phyloP scores from a whole-genome alignment of 2,888 invertebrate genomes.

The Meiosimyza decipiens region DNA sequence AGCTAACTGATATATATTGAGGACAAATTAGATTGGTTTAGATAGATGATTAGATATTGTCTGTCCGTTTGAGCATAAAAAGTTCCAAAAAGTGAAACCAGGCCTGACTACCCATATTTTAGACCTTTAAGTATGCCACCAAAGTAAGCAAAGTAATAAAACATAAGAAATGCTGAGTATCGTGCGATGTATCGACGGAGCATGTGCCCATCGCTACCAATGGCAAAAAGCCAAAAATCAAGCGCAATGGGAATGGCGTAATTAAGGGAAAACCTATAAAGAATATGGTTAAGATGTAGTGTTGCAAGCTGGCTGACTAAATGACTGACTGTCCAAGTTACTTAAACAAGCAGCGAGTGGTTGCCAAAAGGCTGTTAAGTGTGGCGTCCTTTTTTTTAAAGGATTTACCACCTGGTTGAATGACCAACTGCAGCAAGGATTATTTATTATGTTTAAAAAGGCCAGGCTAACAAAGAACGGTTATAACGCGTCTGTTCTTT shows the following conservation, averaged over 20 bases:
- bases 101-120: too few species aligned
- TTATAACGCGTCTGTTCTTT: background rate
- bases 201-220: too few species aligned
- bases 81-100: too few species aligned
- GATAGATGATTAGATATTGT: too few species aligned
- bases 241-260: slow-evolving; percentile 31
- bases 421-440: slow-evolving; percentile 34
- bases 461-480: background rate
- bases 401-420: slow-evolving; percentile 37
- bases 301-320: slow-evolving; percentile 30
- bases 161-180: too few species aligned
- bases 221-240: background rate
- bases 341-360: background rate
- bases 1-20: too few species aligned
- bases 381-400: slow-evolving; percentile 32
- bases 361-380: slow-evolving; percentile 13
- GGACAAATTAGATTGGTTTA: too few species aligned
- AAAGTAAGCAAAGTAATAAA: too few species aligned
- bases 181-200: too few species aligned
- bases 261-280: slow-evolving; percentile 29
- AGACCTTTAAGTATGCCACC: too few species aligned
- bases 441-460: slow-evolving; percentile 15
- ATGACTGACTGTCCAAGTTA: background rate
- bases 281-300: slow-evolving; percentile 26
- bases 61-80: too few species aligned